Evolutionary conservation across 2,888 invertebrate genomes (phyloP).

Genomic region (Lepidochrysops patricia): DNA sequence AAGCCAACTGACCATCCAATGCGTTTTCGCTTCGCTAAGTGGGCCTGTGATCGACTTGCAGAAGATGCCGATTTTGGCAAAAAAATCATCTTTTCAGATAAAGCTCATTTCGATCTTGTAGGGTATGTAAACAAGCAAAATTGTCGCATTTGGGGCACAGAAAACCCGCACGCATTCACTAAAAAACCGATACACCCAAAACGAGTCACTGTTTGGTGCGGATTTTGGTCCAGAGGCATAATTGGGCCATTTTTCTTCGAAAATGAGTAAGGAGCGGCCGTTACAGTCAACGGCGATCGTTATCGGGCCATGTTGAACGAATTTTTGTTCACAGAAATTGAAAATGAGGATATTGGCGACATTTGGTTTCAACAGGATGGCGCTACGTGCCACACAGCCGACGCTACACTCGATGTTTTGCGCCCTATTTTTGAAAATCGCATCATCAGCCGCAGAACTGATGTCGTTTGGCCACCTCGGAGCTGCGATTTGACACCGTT

Average conservation of each 20-base stretch:
- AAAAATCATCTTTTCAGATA: constrained; percentile 20
- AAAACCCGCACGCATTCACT: constrained; percentile 20
- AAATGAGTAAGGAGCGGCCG: constrained; percentile 17
- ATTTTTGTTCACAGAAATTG: constrained; percentile 10
- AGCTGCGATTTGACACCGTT: constrained; percentile 23
- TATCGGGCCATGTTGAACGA: constrained; percentile 16
- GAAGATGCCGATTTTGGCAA: constrained; percentile 16
- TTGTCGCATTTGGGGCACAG: constrained; percentile 19
- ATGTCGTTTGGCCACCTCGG: constrained; percentile 25
- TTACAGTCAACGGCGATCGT: constrained; percentile 17
- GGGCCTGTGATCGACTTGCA: constrained; percentile 20
- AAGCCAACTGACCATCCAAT: constrained; percentile 16
- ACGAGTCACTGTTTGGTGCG: constrained; percentile 20
- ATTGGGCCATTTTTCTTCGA: constrained; percentile 22
- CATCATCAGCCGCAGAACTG: constrained; percentile 21
- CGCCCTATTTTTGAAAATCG: constrained; percentile 18
- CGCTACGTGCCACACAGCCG: no score
- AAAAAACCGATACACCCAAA: constrained; percentile 19
- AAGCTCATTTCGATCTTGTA: constrained; percentile 16
- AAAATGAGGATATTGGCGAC: neutral
- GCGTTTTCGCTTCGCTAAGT: constrained; percentile 19
- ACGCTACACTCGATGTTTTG: constrained; percentile 19
- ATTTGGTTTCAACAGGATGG: no score
- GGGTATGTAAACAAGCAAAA: constrained; percentile 16
- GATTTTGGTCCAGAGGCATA: constrained; percentile 17